Evolutionary conservation across 2,888 invertebrate species (phyloP).

Genomic region (Microdon myrmicae): DNA sequence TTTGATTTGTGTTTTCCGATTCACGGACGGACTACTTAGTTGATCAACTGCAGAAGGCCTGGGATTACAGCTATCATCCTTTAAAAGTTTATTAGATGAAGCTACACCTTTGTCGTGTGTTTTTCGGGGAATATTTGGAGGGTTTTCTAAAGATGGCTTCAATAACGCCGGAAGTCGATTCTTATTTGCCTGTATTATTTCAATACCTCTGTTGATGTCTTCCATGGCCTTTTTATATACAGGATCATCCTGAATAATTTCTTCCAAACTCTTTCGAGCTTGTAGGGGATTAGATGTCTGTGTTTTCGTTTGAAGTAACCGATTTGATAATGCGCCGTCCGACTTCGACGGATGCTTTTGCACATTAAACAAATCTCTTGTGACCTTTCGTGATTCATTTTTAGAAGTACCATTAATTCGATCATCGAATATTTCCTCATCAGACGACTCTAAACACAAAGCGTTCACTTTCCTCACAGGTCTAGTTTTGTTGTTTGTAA

Average conservation of each 20-base stretch:
- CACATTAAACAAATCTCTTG: too few species aligned
- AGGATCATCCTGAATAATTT: conserved; percentile 55
- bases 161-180: neutral
- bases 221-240: conserved; percentile 58
- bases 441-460: conserved; percentile 33
- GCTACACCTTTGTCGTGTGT: too few species aligned
- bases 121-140: too few species aligned
- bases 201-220: conserved; percentile 59
- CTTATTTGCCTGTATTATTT: conserved; percentile 46
- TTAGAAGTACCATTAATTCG: neutral
- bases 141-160: neutral
- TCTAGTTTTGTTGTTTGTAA: neutral
- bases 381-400: too few species aligned
- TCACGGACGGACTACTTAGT: too few species aligned
- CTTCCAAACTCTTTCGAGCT: conserved; percentile 54
- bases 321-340: conserved; percentile 1
- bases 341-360: neutral
- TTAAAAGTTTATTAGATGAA: too few species aligned
- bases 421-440: conserved; percentile 21
- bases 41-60: too few species aligned
- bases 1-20: neutral
- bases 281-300: neutral
- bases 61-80: too few species aligned
- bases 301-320: conserved; percentile 7
- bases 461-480: conserved; percentile 27